Base-by-base conservation (phyloP, 2,797 vertebrate species). In the Ctenopoma multispine region DNA sequence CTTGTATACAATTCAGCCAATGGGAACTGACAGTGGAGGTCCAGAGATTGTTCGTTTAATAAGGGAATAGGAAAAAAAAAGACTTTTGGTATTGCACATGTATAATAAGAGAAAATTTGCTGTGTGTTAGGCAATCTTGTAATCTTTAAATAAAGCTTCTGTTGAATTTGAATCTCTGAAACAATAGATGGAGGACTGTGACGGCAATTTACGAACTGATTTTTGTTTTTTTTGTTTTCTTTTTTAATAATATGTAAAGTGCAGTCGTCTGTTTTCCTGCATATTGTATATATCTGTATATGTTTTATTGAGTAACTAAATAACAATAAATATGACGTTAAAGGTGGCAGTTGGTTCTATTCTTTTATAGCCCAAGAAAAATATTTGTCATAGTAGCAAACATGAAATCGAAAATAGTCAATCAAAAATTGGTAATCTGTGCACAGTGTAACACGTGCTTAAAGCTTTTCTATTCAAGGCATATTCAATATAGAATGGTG, bases 261-360 rank as follows among this genome's bases (percentile, higher is more conserved):
- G 96, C 97, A 97, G 97, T 97, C 96, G 96, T 98, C 97, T 97
- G 96, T 98, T 97, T 97, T 96, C 96, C 96, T 96, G 96, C 97
- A 97, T 97, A 97, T 96, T 99, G 97, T 98, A 99, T 96, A 98
- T 98, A 98, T 95, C 95, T 99, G 97, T 98, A 99, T 97, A 98
- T 99, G 97, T 98, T 98, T 98, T 98, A 97, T 96, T 96, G 96
- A 98, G 95, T 97, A 96, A 96, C 96, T 96, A 97, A 97, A 98
- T 97, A 96, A 98, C 97, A 99, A 98, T 99, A 99, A 99, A 99
- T 98, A 98, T 97, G 96, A 97, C 88, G 96, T 97, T 96, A 97
- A 98, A 96, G 96, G 96, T 98, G 96, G 74, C 69, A 75, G 74
- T 62, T 48, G 63, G 72, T 43, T 77, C 69, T 65, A 23, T 18